These are phyloP conservation scores for Ciconia stormi DNA, from an alignment of 2,113 vertebrate genomes.

Conservation along the genomic window DNA sequence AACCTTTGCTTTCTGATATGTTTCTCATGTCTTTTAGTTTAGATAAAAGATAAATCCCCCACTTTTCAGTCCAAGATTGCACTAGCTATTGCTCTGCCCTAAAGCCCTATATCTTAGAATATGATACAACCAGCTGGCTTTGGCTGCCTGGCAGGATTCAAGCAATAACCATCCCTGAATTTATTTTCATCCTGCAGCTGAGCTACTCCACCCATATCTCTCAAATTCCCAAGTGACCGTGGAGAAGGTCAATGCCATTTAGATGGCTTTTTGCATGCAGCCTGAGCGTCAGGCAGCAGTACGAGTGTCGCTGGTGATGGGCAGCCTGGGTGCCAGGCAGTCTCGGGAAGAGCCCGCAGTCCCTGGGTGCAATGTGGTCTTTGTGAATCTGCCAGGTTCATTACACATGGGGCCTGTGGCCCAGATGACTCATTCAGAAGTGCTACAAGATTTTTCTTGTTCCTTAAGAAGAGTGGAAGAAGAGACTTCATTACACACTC, in stretches of 20 bases:
- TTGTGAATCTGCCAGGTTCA: background rate
- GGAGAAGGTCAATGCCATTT: background rate
- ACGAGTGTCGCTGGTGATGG: background rate
- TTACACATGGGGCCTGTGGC: background rate
- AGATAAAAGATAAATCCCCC: background rate
- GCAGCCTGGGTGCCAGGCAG: conserved; percentile 12
- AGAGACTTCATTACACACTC: background rate
- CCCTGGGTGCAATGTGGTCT: background rate
- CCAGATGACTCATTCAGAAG: background rate
- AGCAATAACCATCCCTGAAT: background rate
- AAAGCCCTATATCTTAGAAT: background rate
- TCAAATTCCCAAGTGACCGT: background rate
- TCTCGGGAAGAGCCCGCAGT: fast-evolving
- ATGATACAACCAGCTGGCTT: background rate
- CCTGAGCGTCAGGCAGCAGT: background rate
- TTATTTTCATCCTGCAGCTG: background rate
- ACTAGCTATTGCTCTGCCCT: background rate
- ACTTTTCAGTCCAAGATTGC: background rate
- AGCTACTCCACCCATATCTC: background rate
- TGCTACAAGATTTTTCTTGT: background rate
- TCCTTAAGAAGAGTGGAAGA: background rate
- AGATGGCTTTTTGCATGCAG: background rate
- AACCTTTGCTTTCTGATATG: background rate
- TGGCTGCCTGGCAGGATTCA: background rate
- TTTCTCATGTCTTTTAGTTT: background rate